Evolutionary conservation across 2,797 vertebrate species (phyloP).

Genomic region (Pogoniulus pusillus): DNA sequence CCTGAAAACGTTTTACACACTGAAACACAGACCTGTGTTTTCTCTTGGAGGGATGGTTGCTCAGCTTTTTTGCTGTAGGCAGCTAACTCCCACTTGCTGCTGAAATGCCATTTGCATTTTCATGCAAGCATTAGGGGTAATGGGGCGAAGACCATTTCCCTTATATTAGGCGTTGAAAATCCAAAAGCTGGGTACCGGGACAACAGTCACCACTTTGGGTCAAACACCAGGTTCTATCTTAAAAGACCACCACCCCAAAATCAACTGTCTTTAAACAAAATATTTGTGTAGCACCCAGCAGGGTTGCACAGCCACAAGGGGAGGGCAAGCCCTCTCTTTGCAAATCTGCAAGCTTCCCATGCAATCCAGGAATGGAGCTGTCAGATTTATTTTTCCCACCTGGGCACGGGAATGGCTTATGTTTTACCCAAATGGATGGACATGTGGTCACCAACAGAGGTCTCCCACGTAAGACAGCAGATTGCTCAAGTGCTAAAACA

Average conservation of each 20-base stretch:
- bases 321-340: constrained; percentile 46
- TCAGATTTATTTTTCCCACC: constrained; percentile 47
- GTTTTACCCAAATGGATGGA: constrained; percentile 5
- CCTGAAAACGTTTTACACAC: neutral
- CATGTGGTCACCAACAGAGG: constrained; percentile 29
- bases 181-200: constrained; percentile 33
- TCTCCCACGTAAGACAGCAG: constrained; percentile 47
- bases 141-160: constrained; percentile 47
- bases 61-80: constrained; percentile 56
- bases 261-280: neutral
- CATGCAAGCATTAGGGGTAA: constrained; percentile 57
- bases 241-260: constrained; percentile 34
- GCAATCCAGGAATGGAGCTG: constrained; percentile 27
- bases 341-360: constrained; percentile 32
- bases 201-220: constrained; percentile 46
- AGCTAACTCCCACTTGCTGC: constrained; percentile 49
- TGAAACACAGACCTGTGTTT: constrained; percentile 29
- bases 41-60: constrained; percentile 5
- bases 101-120: constrained; percentile 61
- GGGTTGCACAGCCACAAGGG: neutral
- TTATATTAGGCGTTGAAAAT: constrained; percentile 36
- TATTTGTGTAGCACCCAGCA: constrained; percentile 6
- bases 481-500: neutral
- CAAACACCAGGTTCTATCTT: constrained; percentile 46
- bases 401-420: constrained; percentile 24